These are phyloP conservation scores for Melanotaenia trifasciata DNA, from an alignment of 2,797 vertebrate species.

Conservation along the genomic window DNA sequence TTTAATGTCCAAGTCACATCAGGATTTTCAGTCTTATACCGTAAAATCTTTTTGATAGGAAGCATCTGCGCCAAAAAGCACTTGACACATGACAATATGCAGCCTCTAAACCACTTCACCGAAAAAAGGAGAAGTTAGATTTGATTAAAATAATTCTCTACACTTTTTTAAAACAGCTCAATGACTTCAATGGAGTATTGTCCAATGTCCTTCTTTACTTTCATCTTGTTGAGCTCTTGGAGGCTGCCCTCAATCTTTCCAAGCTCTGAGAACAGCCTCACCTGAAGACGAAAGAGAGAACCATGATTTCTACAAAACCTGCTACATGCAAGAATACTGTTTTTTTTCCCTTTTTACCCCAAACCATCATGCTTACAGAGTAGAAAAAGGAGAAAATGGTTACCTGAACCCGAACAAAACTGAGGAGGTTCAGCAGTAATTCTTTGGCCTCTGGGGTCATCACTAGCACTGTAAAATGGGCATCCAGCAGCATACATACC, in stretches of 20 bases:
- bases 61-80: constrained; percentile 14
- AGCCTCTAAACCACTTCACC: constrained; percentile 18
- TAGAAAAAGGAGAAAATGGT: not conserved
- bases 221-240: constrained; percentile 85
- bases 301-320: not conserved
- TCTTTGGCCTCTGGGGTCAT: constrained; percentile 91
- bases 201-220: constrained; percentile 75
- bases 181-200: constrained; percentile 95
- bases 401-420: constrained; percentile 92
- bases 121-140: constrained; percentile 23
- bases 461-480: constrained; percentile 93
- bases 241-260: constrained; percentile 95
- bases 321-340: not conserved
- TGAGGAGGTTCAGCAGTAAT: constrained; percentile 87
- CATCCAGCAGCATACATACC: constrained; percentile 93
- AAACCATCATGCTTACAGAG: constrained; percentile 6
- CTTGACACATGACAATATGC: not conserved
- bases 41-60: constrained; percentile 10
- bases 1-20: constrained; percentile 2
- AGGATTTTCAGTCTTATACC: not conserved
- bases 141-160: constrained; percentile 56
- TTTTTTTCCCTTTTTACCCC: not conserved
- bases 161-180: constrained; percentile 87
- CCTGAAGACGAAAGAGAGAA: constrained; percentile 73
- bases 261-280: constrained; percentile 90